phyloP scores from a whole-genome alignment of 2,888 invertebrate species.

The Drosophila leonis region DNA sequence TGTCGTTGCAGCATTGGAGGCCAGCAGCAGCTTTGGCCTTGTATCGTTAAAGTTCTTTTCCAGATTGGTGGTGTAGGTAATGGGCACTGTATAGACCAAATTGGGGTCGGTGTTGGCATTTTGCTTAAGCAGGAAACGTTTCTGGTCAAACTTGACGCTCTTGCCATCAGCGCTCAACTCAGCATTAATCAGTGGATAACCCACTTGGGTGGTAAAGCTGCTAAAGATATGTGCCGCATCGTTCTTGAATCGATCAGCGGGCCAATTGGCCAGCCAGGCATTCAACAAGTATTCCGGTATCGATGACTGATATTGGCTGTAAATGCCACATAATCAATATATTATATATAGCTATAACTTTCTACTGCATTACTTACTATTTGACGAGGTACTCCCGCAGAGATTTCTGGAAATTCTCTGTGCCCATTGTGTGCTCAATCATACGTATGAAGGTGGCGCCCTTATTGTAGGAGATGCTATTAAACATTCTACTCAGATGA shows the following conservation, averaged over 20 bases:
- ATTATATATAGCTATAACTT: too few relatives aligned
- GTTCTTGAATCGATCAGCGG: slow-evolving; percentile 64
- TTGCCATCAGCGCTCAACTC: slow-evolving; percentile 43
- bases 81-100: slow-evolving; percentile 80
- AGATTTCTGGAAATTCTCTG: slow-evolving; percentile 86
- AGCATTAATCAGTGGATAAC: slow-evolving; percentile 89
- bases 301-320: slow-evolving; percentile 80
- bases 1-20: rapidly evolving
- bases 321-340: neutral
- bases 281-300: slow-evolving; percentile 86
- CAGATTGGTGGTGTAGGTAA: slow-evolving; percentile 78
- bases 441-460: slow-evolving; percentile 89
- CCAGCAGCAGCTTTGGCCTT: slow-evolving; percentile 72
- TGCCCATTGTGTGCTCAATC: slow-evolving; percentile 88
- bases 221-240: slow-evolving; percentile 80
- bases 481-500: slow-evolving; percentile 88
- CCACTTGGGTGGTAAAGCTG: slow-evolving; percentile 89
- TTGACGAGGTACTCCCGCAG: slow-evolving; percentile 87
- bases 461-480: slow-evolving; percentile 89
- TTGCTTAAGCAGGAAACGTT: slow-evolving; percentile 81
- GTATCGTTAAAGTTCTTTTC: slow-evolving; percentile 68
- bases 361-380: slow-evolving; percentile 64
- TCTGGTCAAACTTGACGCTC: slow-evolving; percentile 70
- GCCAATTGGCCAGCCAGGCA: slow-evolving; percentile 84
- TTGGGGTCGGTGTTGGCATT: slow-evolving; percentile 55